These are phyloP conservation scores for Sebastes umbrosus DNA, from an alignment of 2,797 vertebrate species.

Conservation along the genomic window DNA sequence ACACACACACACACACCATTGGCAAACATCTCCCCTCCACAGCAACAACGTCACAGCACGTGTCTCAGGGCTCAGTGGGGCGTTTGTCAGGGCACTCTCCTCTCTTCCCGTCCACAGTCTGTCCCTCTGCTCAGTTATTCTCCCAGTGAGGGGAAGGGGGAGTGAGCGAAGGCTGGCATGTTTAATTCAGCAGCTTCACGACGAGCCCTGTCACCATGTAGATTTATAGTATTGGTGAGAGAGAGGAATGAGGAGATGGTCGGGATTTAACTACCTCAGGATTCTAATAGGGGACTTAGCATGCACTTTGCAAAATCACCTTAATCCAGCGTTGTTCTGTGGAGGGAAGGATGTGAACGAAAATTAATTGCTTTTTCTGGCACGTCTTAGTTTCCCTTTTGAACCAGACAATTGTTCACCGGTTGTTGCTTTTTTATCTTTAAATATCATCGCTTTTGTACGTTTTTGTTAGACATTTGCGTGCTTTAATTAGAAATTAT, in stretches of 20 bases:
- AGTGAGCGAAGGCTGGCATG: conserved; percentile 53
- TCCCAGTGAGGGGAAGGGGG: conserved; percentile 23
- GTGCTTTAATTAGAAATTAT: neutral
- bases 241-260: conserved; percentile 56
- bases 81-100: conserved; percentile 17
- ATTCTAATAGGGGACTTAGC: conserved; percentile 62
- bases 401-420: neutral
- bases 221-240: conserved; percentile 65
- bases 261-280: conserved; percentile 65
- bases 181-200: conserved; percentile 74
- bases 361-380: conserved; percentile 44
- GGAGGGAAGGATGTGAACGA: conserved; percentile 11
- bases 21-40: conserved; percentile 28
- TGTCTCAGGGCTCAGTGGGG: conserved; percentile 14
- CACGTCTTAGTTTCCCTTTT: conserved; percentile 12
- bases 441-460: neutral
- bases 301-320: conserved; percentile 56
- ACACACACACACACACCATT: neutral
- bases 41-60: conserved; percentile 24
- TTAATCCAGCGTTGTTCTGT: conserved; percentile 53
- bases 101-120: conserved; percentile 14
- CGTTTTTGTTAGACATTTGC: neutral
- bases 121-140: conserved; percentile 45
- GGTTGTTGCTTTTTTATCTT: neutral
- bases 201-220: conserved; percentile 50